Conservation (phyloP, 2,797 vertebrate species). For the Malurus splendens region DNA sequence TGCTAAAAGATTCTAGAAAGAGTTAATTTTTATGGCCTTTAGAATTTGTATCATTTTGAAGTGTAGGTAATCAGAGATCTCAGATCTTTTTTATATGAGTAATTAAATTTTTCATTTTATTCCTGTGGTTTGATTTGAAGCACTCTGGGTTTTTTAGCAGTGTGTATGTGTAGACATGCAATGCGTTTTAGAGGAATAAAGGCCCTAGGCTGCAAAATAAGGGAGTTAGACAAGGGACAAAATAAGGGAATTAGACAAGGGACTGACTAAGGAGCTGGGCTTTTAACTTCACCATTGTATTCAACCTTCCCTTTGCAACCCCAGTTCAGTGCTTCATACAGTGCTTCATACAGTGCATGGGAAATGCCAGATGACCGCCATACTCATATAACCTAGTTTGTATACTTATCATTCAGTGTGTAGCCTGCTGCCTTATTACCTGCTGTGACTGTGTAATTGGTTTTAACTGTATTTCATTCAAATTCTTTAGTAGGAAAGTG, state of each 20-base stretch:
- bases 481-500: neutral
- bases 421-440: neutral
- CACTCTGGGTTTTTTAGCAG: neutral
- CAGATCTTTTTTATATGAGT: neutral
- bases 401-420: neutral
- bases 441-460: neutral
- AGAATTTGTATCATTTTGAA: neutral
- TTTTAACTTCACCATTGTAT: neutral
- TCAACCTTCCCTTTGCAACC: rapidly evolving
- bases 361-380: neutral
- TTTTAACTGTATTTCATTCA: neutral
- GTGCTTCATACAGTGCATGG: neutral
- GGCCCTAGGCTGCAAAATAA: neutral
- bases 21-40: neutral
- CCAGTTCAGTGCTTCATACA: neutral
- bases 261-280: neutral
- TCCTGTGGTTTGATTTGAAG: neutral
- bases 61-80: neutral
- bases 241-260: no score
- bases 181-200: neutral
- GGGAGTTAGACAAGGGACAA: neutral
- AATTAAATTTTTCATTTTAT: neutral
- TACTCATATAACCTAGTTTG: neutral
- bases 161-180: neutral
- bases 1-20: neutral